phyloP scores from a whole-genome alignment of 1,140 invertebrate species.

The Whitmania pigra region DNA sequence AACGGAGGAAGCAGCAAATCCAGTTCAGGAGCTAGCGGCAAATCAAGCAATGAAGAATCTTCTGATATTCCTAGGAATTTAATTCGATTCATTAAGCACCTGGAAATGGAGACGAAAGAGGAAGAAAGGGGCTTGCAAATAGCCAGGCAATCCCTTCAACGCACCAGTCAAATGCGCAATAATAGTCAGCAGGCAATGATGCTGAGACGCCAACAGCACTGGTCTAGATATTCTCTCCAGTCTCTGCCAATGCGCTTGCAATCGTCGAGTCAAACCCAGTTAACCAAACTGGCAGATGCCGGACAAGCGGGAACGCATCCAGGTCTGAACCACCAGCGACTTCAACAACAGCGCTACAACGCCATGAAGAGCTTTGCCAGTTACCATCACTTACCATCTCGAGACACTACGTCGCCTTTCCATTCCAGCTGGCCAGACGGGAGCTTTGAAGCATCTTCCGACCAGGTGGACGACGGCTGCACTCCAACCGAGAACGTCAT shows the following conservation, averaged over 20 bases:
- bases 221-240: constrained; percentile 15
- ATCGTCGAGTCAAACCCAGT: constrained; percentile 8
- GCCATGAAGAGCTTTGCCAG: constrained; percentile 16
- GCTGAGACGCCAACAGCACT: constrained; percentile 9
- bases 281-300: not conserved
- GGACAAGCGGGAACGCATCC: not conserved
- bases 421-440: constrained; percentile 15
- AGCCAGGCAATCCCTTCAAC: constrained; percentile 4
- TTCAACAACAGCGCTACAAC: not conserved
- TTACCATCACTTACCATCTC: constrained; percentile 15
- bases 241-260: constrained; percentile 8
- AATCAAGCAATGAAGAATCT: not conserved
- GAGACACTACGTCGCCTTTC: constrained; percentile 8
- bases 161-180: not conserved
- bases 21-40: not conserved
- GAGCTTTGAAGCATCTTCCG: constrained; percentile 18
- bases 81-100: constrained; percentile 16
- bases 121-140: constrained; percentile 2
- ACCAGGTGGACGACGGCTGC: constrained; percentile 8
- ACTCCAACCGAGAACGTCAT: not conserved
- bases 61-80: constrained; percentile 4
- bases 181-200: not conserved
- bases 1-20: not conserved
- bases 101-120: constrained; percentile 12
- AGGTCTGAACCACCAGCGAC: not conserved